Evolutionary conservation across 1,140 invertebrate species (phyloP), one percentile per base, ranked within the genome.

Genomic region (Drosophila pachea): DNA sequence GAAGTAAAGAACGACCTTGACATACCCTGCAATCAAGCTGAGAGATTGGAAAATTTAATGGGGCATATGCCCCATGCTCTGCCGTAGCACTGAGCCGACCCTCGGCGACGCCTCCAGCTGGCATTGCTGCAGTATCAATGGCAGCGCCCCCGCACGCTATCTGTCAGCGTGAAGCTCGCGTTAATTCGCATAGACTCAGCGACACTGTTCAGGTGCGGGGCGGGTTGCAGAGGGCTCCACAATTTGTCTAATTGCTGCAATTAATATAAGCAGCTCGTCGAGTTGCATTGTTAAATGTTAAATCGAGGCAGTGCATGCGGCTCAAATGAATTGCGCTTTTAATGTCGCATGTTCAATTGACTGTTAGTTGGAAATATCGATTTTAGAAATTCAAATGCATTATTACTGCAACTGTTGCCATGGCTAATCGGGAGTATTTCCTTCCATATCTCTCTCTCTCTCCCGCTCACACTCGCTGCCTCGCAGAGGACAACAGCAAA

Each of bases 81-180:
- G n/a, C 74, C 40, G n/a, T 38, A 49, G 52, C 49, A 16, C n/a
- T 58, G 4, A 54, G 55, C 45, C 86, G 81, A 86, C 79, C 81
- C 76, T 74, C 81, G 48, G 6, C 50, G 79, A 59, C 79, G 75
- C 79, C 73, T 78, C 54, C 68, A 43, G 36, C 32, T 49, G 56
- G 43, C 49, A 74, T 6, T 29, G 31, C 31, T 36, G 40, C 53
- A 52, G 53, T 42, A 38, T 48, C 60, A 48, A 56, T 73, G 65
- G 43, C 65, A 68, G 61, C 78, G 79, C 81, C 81, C 81, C 81
- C 81, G 86, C 79, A 83, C 76, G 78, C 79, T 35, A 83, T 53
- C 52, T 56, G 7, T 12, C 31, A 60, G 8, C 43, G 36, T 14
- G 12, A 31, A 22, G 52, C 48, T 74, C 49, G 40, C 59, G 49